phyloP scores from a whole-genome alignment of 2,797 vertebrate genomes.

The Lagodon rhomboides region DNA sequence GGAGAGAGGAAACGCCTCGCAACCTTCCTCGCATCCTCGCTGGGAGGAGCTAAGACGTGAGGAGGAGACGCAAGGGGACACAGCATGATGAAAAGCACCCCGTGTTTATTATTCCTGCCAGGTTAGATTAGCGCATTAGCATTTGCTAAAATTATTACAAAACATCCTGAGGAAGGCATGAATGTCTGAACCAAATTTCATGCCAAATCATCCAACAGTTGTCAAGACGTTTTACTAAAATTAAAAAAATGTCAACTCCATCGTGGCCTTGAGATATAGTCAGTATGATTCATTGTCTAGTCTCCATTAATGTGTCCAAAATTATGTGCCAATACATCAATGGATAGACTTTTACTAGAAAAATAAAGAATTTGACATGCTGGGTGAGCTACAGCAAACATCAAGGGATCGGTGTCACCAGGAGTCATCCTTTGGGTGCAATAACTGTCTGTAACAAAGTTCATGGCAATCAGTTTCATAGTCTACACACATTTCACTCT shows the following conservation, averaged over 20 bases:
- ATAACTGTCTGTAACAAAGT: background rate
- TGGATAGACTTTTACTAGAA: too few relatives aligned
- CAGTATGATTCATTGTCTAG: background rate
- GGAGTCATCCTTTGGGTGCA: background rate
- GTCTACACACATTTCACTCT: too few relatives aligned
- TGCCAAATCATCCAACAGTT: background rate
- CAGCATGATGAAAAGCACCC: too few relatives aligned
- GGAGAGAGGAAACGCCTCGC: too few relatives aligned
- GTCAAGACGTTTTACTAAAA: background rate
- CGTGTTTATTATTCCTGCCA: background rate
- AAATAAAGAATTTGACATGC: too few relatives aligned
- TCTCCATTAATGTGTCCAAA: background rate
- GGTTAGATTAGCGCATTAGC: background rate
- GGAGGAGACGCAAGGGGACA: too few relatives aligned
- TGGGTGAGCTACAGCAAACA: too few relatives aligned
- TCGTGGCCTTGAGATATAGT: background rate
- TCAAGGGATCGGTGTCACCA: background rate
- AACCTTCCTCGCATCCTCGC: too few relatives aligned
- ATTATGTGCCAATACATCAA: too few relatives aligned
- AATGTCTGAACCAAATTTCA: background rate
- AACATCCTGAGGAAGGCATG: background rate
- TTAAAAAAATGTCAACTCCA: background rate
- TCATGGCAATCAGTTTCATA: background rate
- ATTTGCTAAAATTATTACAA: background rate
- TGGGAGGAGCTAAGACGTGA: too few relatives aligned